These are phyloP conservation scores for Bubo bubo DNA, from an alignment of 2,113 vertebrate genomes.

Conservation along the genomic window DNA sequence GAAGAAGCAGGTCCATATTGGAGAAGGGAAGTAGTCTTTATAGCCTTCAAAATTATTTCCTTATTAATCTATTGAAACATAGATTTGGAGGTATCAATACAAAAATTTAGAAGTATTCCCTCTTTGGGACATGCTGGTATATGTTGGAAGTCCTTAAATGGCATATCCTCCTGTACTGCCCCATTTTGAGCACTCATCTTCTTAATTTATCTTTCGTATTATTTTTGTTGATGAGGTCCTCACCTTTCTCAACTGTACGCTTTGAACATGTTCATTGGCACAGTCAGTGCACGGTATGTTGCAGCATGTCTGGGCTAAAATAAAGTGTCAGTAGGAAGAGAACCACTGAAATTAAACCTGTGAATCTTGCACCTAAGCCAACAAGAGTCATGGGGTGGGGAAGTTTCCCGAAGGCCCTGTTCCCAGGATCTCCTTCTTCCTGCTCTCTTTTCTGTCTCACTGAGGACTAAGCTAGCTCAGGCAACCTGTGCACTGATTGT, in stretches of 20 bases:
- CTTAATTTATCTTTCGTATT: neutral
- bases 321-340: neutral
- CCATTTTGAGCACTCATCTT: neutral
- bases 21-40: neutral
- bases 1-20: neutral
- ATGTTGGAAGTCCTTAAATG: neutral
- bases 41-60: neutral
- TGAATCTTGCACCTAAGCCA: neutral
- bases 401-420: neutral
- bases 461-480: neutral
- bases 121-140: neutral
- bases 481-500: neutral
- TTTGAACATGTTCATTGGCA: accelerated
- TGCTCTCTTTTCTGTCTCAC: accelerated
- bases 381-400: neutral
- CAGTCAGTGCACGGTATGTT: neutral
- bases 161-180: neutral
- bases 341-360: neutral
- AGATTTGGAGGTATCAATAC: neutral
- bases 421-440: neutral
- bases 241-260: neutral
- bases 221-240: neutral
- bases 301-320: neutral
- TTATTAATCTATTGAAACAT: neutral
- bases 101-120: neutral